Conservation (phyloP, 2,113 vertebrate species). For the Crotalus tigris region DNA sequence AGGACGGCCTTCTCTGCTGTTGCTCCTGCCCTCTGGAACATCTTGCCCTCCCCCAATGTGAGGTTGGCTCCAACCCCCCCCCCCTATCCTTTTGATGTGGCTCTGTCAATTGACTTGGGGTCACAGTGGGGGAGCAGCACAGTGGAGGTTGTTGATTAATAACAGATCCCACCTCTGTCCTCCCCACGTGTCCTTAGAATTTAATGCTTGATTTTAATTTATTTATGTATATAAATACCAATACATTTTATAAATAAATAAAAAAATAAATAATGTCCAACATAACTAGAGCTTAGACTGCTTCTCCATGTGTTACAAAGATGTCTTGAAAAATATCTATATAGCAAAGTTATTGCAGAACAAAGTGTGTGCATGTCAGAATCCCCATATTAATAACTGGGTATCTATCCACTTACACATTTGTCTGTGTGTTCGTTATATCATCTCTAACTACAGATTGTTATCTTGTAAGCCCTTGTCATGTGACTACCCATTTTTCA, state of each 20-base stretch:
- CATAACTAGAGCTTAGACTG: no score
- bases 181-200: no score
- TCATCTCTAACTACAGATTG: conserved; percentile 46
- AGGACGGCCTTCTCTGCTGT: not conserved
- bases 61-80: no score
- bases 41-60: no score
- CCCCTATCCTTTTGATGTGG: no score
- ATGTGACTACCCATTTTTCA: conserved; percentile 49
- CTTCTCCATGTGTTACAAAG: not conserved
- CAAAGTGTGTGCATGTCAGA: not conserved
- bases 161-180: no score
- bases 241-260: not conserved
- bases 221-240: not conserved
- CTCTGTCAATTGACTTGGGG: no score
- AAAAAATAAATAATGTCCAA: not conserved
- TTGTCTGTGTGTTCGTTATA: no score
- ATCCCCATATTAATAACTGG: not conserved
- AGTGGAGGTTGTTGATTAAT: no score
- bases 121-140: no score
- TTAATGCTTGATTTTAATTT: no score
- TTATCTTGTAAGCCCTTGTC: conserved; percentile 39
- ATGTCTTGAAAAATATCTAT: not conserved
- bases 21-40: no score
- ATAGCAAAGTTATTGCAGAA: not conserved
- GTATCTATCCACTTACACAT: not conserved